These are phyloP conservation scores for Corythornis leucogaster DNA, from an alignment of 2,797 vertebrate genomes.

Conservation along the genomic window DNA sequence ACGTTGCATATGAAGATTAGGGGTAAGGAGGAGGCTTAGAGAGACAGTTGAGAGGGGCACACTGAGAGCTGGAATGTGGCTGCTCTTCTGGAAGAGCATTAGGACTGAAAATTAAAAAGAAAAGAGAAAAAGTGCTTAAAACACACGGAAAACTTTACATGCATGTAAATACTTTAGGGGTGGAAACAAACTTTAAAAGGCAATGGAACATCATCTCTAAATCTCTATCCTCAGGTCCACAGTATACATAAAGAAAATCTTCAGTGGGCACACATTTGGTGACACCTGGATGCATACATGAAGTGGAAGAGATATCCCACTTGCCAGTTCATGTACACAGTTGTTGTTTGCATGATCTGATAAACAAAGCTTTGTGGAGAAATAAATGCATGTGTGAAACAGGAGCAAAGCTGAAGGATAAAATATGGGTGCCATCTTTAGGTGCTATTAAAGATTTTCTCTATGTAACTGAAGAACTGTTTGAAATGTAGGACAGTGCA, in stretches of 20 bases:
- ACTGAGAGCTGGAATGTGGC: slow-evolving; percentile 84
- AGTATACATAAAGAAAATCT: background rate
- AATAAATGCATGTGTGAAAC: background rate
- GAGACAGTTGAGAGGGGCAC: slow-evolving; percentile 89
- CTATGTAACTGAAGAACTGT: background rate
- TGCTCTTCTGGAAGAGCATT: slow-evolving; percentile 84
- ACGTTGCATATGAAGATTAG: slow-evolving; percentile 74
- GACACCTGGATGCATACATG: background rate
- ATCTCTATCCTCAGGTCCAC: background rate
- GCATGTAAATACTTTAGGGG: background rate
- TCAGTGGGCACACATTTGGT: background rate
- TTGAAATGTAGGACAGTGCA: background rate
- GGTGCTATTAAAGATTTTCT: background rate
- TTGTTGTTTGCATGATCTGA: background rate
- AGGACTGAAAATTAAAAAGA: slow-evolving; percentile 85
- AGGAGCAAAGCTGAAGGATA: background rate
- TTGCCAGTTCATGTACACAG: background rate
- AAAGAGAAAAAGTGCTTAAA: slow-evolving; percentile 59
- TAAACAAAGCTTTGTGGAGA: background rate
- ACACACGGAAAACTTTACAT: background rate
- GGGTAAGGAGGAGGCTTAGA: slow-evolving; percentile 82
- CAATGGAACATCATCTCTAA: background rate
- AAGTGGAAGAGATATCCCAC: background rate
- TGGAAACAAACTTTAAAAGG: background rate
- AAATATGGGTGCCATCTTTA: background rate